phyloP scores from a whole-genome alignment of 2,888 invertebrate genomes.

The Flabesymbios commensalis region DNA sequence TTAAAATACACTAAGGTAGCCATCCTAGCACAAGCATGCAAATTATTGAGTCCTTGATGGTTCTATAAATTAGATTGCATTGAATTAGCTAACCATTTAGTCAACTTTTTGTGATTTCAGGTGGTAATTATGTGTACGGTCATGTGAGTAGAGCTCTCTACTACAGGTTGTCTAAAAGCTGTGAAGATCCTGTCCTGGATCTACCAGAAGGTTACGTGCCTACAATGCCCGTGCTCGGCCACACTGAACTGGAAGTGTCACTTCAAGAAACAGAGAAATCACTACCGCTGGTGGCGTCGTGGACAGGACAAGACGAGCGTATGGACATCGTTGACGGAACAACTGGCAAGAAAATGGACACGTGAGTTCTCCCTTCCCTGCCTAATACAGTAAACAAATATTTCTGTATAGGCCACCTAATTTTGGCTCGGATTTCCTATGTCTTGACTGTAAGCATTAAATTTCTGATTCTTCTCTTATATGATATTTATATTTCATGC shows the following conservation, averaged over 20 bases:
- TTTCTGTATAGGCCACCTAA: no score
- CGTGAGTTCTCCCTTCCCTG: no score
- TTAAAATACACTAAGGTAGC: no score
- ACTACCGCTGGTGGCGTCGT: not conserved
- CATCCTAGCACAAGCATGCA: no score
- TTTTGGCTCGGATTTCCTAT: no score
- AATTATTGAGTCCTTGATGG: no score
- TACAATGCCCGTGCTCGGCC: not conserved
- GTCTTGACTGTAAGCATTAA: no score
- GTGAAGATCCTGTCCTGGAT: not conserved
- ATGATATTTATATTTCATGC: no score
- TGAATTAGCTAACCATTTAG: no score
- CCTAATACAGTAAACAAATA: no score
- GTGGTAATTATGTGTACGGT: not conserved
- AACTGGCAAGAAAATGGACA: not conserved
- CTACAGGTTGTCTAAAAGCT: not conserved
- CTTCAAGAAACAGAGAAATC: not conserved
- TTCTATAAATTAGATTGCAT: no score
- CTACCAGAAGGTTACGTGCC: not conserved
- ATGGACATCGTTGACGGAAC: not conserved
- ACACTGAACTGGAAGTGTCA: not conserved
- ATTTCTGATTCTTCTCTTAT: no score
- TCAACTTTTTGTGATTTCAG: not conserved
- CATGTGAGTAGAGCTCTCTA: not conserved
- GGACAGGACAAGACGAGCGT: not conserved